Evolutionary conservation across 2,113 vertebrate genomes (phyloP).

Genomic region (Sinosuthora webbiana): DNA sequence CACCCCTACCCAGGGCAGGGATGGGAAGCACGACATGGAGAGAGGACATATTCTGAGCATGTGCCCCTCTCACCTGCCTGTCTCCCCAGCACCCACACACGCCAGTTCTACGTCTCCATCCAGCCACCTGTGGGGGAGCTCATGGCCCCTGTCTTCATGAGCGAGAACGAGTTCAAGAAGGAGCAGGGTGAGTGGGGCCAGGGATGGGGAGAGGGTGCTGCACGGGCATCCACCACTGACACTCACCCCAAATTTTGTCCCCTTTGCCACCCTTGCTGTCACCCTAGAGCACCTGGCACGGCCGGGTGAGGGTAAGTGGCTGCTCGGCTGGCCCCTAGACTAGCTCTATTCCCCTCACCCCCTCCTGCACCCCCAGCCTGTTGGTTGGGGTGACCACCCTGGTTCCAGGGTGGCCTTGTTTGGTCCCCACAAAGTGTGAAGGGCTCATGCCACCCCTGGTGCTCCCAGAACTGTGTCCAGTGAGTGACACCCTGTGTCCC

Average conservation of each 20-base stretch:
- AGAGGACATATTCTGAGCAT: neutral
- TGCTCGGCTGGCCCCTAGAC: neutral
- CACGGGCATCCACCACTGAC: rapidly evolving
- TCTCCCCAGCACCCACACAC: constrained; percentile 84
- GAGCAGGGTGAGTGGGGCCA: constrained; percentile 85
- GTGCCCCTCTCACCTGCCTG: rapidly evolving
- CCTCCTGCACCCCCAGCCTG: neutral
- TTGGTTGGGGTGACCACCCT: neutral
- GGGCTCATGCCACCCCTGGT: neutral
- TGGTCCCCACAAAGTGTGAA: rapidly evolving
- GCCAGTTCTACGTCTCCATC: constrained; percentile 94
- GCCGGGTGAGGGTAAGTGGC: constrained; percentile 57
- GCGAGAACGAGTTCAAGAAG: constrained; percentile 95
- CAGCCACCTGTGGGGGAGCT: constrained; percentile 95
- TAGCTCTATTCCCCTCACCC: neutral
- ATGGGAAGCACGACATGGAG: rapidly evolving
- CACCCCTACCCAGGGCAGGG: neutral
- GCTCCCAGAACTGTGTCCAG: rapidly evolving
- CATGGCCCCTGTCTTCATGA: constrained; percentile 92
- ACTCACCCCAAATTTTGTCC: constrained; percentile 38
- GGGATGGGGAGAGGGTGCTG: rapidly evolving
- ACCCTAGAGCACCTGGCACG: constrained; percentile 33
- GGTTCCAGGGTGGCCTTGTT: rapidly evolving
- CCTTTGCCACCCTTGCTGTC: neutral
- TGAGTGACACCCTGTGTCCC: neutral